Evolutionary conservation across 1,140 invertebrate species (phyloP), one percentile per base, ranked within the genome.

Genomic region (Hylaeus volcanicus): DNA sequence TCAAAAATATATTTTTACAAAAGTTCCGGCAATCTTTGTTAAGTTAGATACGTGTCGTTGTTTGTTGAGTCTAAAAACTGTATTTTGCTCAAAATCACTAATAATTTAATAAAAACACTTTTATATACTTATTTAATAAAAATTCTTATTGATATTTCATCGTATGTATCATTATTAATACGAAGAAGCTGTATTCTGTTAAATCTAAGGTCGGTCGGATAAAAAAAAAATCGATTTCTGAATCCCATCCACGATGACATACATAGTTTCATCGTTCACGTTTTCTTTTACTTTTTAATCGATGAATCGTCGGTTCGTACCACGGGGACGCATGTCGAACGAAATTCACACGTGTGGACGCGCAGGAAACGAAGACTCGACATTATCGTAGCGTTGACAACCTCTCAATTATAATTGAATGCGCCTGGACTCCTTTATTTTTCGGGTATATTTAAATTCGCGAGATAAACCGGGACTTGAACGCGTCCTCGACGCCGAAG

Each of bases 371-470:
- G 43, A 64, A 43, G 43, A 65, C 64, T 75, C 68, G 81, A 86
- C 81, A 70, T 89, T 90, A 88, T 89, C 88, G 83, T 75, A 74
- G 58, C 79, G 85, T 83, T 88, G 89, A 90, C 89, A 89, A 86
- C 77, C 85, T 60, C 86, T 89, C 88, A 89, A 90, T 90, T 90
- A 90, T 89, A 90, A 90, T 87, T 88, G 88, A 89, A 88, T 77
- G 77, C 69, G 58, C 64, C 69, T 55, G 12, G 71, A 66, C 65
- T 74, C 76, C 75, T 81, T 88, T 82, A 56, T 84, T 86, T 87
- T 85, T 82, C 74, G 71, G 74, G 65, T 87, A 80, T 89, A 90
- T 90, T 89, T 83, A 89, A 89, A 89, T 89, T 86, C 68, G 75
- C 53, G 70, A 79, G 86, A 89, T 88, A 85, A 89, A 86, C 68